Conservation (phyloP, 2,113 vertebrate genomes). For the Boulengeromyrus knoepffleri region DNA sequence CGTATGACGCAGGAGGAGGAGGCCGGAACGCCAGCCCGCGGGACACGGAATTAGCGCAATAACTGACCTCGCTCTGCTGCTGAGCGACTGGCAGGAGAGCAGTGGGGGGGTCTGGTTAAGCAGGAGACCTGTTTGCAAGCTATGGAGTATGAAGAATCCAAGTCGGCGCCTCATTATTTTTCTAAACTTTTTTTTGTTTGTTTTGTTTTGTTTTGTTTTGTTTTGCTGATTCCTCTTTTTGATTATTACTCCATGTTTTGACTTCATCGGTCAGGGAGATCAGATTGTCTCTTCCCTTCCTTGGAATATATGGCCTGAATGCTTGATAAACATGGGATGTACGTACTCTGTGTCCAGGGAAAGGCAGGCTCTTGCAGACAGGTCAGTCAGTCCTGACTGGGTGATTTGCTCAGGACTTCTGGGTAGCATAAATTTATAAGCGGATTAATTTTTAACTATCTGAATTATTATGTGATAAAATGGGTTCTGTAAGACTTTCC, state of each 20-base stretch:
- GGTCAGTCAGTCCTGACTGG: conserved; percentile 58
- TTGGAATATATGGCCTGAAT: not conserved
- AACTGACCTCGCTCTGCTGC: not conserved
- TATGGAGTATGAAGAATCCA: not conserved
- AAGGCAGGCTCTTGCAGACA: conserved; percentile 40
- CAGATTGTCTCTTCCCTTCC: not conserved
- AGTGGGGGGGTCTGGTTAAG: not conserved
- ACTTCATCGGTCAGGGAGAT: not conserved
- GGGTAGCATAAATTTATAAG: not conserved
- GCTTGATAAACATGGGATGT: conserved; percentile 59
- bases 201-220: not conserved
- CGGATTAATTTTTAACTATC: not conserved
- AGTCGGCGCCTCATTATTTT: not conserved
- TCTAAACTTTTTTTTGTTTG: not conserved
- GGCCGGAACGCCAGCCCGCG: not conserved
- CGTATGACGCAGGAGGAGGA: not conserved
- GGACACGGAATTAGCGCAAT: not conserved
- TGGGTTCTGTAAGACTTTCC: not conserved
- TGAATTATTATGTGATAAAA: not conserved
- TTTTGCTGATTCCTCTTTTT: not conserved
- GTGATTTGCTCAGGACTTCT: not conserved
- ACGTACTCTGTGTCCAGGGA: conserved; percentile 55
- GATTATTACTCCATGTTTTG: not conserved
- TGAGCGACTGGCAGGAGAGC: conserved; percentile 12
- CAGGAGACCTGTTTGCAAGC: not conserved